A percentile compares a stretch with the other conserved stretches of the same genome.
Evolutionary conservation across 2,113 vertebrate genomes (phyloP).

Genomic region (Oncorhynchus gorbuscha): DNA sequence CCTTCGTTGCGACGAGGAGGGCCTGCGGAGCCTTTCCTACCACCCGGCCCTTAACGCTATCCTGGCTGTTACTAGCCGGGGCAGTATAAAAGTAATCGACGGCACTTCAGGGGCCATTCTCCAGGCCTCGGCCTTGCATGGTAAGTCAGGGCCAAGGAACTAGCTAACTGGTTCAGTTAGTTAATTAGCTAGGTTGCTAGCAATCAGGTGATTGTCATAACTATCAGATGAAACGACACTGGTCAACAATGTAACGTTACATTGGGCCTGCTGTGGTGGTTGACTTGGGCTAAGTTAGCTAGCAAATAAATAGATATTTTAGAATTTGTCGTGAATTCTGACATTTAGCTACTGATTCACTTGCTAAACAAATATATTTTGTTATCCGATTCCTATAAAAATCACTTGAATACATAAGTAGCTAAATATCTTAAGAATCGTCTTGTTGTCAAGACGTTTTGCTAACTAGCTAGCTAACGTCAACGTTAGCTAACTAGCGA

Average conservation of each 20-base stretch:
- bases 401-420: no score
- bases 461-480: no score
- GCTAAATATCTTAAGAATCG: neutral
- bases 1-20: conserved; percentile 96
- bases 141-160: conserved; percentile 74
- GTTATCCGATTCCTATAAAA: no score
- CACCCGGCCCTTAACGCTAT: conserved; percentile 98
- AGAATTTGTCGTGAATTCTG: no score
- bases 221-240: no score
- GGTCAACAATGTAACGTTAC: no score
- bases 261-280: no score
- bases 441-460: no score
- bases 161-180: neutral
- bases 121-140: conserved; percentile 91
- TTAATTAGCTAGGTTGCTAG: conserved; percentile 10
- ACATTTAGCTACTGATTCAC: no score
- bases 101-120: conserved; percentile 96
- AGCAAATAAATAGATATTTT: neutral
- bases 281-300: neutral
- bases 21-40: conserved; percentile 94
- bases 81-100: conserved; percentile 98
- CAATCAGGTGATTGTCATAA: no score
- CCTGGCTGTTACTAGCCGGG: conserved; percentile 93
- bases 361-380: no score
- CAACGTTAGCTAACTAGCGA: no score